Percentiles rank a stretch among this genome's conserved stretches.
Conservation (phyloP, 2,888 invertebrate genomes). For the Epinotia ramella region DNA sequence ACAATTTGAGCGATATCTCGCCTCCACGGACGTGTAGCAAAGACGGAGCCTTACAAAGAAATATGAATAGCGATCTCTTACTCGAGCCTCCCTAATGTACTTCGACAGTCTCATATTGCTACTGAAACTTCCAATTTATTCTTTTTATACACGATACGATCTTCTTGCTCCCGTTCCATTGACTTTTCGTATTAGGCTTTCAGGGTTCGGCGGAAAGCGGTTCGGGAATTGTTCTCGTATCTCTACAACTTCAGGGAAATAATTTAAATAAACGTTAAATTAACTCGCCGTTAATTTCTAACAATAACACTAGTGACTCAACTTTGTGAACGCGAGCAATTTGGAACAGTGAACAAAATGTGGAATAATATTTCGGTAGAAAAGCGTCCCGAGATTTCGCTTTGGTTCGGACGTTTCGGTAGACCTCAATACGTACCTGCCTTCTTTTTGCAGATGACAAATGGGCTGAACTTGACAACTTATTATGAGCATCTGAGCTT, state of each 20-base stretch:
- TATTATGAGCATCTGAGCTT: slow-evolving; percentile 26
- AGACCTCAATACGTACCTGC: slow-evolving; percentile 6
- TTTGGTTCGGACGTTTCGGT: slow-evolving; percentile 1
- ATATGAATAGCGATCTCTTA: slow-evolving; percentile 64
- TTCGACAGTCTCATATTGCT: slow-evolving; percentile 53
- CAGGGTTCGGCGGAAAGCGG: slow-evolving; percentile 8
- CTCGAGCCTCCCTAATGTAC: slow-evolving; percentile 54
- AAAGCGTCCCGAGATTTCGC: slow-evolving; percentile 12
- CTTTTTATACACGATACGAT: slow-evolving; percentile 43
- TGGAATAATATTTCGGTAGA: slow-evolving; percentile 27
- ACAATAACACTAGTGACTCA: slow-evolving; percentile 21
- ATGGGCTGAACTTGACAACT: slow-evolving; percentile 11
- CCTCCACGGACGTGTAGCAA: slow-evolving; percentile 64
- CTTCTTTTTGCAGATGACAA: slow-evolving; percentile 15
- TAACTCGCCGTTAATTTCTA: slow-evolving; percentile 30
- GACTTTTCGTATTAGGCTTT: slow-evolving; percentile 42
- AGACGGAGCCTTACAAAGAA: slow-evolving; percentile 60
- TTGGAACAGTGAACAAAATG: slow-evolving; percentile 25
- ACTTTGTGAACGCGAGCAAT: slow-evolving; percentile 31
- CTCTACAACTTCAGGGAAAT: slow-evolving; percentile 18
- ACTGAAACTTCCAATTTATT: slow-evolving; percentile 53
- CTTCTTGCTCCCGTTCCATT: slow-evolving; percentile 39
- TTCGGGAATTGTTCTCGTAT: slow-evolving; percentile 12
- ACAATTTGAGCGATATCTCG: slow-evolving; percentile 79
- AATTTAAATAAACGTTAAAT: slow-evolving; percentile 36